Percentiles rank a stretch among this genome's conserved stretches.
Conservation (phyloP, 2,888 invertebrate species). For the Hololepta plana region DNA sequence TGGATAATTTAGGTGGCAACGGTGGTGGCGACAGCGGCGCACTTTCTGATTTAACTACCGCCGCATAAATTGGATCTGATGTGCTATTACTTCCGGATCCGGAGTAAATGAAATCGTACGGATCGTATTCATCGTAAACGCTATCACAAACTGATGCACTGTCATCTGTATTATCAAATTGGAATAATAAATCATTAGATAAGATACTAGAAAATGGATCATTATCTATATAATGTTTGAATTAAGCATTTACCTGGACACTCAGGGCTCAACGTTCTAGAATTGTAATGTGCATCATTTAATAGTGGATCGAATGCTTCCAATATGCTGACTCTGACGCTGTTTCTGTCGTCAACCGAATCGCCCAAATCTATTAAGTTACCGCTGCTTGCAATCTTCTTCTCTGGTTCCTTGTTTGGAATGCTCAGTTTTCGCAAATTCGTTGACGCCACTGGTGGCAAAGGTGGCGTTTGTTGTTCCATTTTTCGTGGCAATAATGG, state of each 20-base stretch:
- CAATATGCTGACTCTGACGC: conserved; percentile 49
- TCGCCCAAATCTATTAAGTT: conserved; percentile 40
- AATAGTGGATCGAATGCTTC: conserved; percentile 77
- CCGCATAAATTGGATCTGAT: conserved; percentile 50
- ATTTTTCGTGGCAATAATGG: not conserved
- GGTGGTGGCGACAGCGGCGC: conserved; percentile 28
- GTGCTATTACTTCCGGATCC: conserved; percentile 42
- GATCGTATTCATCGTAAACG: conserved; percentile 59
- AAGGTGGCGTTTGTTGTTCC: conserved; percentile 9
- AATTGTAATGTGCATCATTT: conserved; percentile 28
- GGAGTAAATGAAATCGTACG: conserved; percentile 56
- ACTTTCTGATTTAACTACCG: conserved; percentile 38
- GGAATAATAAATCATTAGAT: too few species aligned
- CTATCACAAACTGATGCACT: conserved; percentile 40
- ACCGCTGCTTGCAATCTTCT: conserved; percentile 18
- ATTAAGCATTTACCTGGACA: conserved; percentile 33
- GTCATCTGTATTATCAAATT: too few species aligned
- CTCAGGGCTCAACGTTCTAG: conserved; percentile 24
- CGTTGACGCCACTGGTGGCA: conserved; percentile 9
- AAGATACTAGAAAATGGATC: too few species aligned
- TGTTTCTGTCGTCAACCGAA: conserved; percentile 29
- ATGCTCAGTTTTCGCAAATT: too few species aligned
- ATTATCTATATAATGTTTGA: too few species aligned
- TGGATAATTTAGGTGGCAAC: conserved; percentile 37
- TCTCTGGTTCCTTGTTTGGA: not conserved